phyloP scores from a whole-genome alignment of 2,113 vertebrate species.

The Crotalus helleri region DNA sequence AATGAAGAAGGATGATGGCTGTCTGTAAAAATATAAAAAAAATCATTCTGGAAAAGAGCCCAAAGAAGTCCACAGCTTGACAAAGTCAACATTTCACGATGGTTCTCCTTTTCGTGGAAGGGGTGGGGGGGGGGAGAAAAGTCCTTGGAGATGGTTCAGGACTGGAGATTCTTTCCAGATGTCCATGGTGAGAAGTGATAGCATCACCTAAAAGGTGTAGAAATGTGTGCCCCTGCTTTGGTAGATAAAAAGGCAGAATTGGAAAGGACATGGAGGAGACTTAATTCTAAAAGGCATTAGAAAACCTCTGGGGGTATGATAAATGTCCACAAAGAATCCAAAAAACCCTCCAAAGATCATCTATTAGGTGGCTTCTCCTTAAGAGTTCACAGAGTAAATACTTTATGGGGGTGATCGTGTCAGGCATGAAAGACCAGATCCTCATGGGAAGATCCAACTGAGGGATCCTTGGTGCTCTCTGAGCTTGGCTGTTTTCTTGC shows the following conservation, averaged over 20 bases:
- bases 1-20: not conserved
- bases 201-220: not conserved
- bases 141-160: not conserved
- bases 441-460: too few relatives aligned
- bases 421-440: too few relatives aligned
- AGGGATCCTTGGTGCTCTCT: too few relatives aligned
- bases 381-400: too few relatives aligned
- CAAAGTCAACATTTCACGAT: not conserved
- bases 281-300: not conserved
- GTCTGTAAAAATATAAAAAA: too few relatives aligned
- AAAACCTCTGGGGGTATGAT: too few relatives aligned
- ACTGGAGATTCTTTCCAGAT: not conserved
- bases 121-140: not conserved
- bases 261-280: not conserved
- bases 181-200: too few relatives aligned
- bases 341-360: too few relatives aligned
- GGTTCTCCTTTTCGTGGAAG: not conserved
- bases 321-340: not conserved
- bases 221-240: not conserved
- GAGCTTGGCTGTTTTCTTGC: too few relatives aligned
- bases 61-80: not conserved
- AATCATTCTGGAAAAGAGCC: not conserved
- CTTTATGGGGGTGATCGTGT: too few relatives aligned
- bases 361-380: too few relatives aligned
- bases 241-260: not conserved